Evolutionary conservation across 2,113 vertebrate species (phyloP), one percentile per base, ranked within the genome.

Genomic region (Mystacornis crossleyi): DNA sequence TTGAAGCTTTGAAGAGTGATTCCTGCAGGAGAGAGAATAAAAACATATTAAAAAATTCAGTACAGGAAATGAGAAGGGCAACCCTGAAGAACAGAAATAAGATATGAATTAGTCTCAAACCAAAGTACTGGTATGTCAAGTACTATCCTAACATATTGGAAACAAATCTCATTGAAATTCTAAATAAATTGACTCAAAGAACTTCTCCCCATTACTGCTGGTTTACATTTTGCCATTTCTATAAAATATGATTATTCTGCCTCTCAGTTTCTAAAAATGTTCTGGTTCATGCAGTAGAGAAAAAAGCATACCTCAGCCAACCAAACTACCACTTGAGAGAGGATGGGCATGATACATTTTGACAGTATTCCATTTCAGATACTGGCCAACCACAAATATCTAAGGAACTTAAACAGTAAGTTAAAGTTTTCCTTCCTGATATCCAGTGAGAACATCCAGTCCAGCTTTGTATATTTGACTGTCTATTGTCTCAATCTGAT

Each of bases 321-420:
- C 18, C 47, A 66, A 61, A 36, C 4, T 4, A 26, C 15, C 12
- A 51, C 19, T 6, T 50, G 23, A 53, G 17, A 77, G 25, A 64
- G 31, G 10, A 65, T 26, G n/a, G 15, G 8, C 16, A 40, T 0
- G 0, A 7, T 28, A 10, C 1, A 33, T 3, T 57, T n/a, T 45
- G 20, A 10, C n/a, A 51, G 18, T n/a, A 53, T 58, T 28, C 18
- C 11, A 8, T 43, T 91, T 71, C 24, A 58, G 29, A 67, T 19
- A 50, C 1, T 6, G 31, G 6, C 16, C 10, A 48, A 66, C 6
- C 51, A 18, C 28, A 74, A 61, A 50, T 26, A 11, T 42, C 25
- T 40, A 28, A 91, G 40, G 36, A 91, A 79, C 17, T n/a, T 21
- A 11, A 73, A 36, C 3, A 38, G 6, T 40, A 20, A 58, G 7